A percentile compares a stretch with the other conserved stretches of the same genome.
Evolutionary conservation across 2,797 vertebrate species (phyloP).

Genomic region (Pangasius mekongensis): DNA sequence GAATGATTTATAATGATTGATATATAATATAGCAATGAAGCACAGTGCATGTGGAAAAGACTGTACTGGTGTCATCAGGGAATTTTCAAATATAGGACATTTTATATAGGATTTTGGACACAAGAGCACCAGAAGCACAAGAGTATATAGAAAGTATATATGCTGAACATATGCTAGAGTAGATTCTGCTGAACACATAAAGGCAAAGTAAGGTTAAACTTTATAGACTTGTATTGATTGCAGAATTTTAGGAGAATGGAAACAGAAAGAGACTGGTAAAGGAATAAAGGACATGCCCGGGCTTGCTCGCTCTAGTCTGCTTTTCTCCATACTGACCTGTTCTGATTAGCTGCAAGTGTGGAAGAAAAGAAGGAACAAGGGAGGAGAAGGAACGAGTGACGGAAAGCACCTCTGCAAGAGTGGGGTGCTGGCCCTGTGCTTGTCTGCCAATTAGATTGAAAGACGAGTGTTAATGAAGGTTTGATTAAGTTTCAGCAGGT

Average conservation of each 20-base stretch:
- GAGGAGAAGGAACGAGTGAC: constrained; percentile 35
- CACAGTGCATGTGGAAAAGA: constrained; percentile 17
- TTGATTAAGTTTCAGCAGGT: constrained; percentile 76
- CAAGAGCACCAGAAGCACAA: not conserved
- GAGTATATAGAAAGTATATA: not conserved
- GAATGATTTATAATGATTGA: constrained; percentile 27
- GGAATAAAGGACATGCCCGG: constrained; percentile 23
- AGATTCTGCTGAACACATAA: not conserved
- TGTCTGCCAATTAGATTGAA: constrained; percentile 75
- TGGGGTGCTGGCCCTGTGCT: constrained; percentile 63
- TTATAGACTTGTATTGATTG: constrained; percentile 10
- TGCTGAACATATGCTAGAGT: not conserved
- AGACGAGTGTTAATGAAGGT: constrained; percentile 78
- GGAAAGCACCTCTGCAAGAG: constrained; percentile 58
- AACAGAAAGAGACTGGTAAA: not conserved
- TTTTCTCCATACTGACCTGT: constrained; percentile 47
- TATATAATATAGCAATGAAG: constrained; percentile 34
- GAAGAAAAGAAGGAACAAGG: constrained; percentile 45
- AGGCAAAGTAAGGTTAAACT: not conserved
- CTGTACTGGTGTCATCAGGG: not conserved
- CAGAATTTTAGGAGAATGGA: not conserved
- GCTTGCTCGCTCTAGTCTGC: constrained; percentile 50
- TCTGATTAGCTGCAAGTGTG: constrained; percentile 60
- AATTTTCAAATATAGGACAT: not conserved
- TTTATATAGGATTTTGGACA: not conserved